Evolutionary conservation across 2,888 invertebrate genomes (phyloP).

Genomic region (Hirtodrosophila cameraria): DNA sequence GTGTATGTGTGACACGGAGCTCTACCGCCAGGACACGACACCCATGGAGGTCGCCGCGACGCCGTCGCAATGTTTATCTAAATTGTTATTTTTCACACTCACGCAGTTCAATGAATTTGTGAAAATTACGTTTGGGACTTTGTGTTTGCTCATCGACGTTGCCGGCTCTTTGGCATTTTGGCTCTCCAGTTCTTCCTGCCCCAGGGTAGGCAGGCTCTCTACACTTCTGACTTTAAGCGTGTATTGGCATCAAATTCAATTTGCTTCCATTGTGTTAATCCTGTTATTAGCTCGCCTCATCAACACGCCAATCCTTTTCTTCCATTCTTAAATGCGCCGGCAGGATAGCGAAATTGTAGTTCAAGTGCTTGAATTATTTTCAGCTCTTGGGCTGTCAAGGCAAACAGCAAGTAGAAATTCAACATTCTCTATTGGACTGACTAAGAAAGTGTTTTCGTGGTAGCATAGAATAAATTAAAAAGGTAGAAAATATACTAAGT

Average conservation of each 20-base stretch:
- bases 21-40: conserved; percentile 41
- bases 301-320: conserved; percentile 50
- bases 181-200: conserved; percentile 28
- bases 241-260: conserved; percentile 79
- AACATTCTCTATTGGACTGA: neutral
- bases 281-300: conserved; percentile 72
- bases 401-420: conserved; percentile 7
- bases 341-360: conserved; percentile 16
- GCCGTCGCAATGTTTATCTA: conserved; percentile 83
- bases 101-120: conserved; percentile 84
- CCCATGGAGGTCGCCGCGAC: conserved; percentile 71
- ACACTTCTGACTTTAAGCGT: conserved; percentile 67
- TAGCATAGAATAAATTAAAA: conserved; percentile 8
- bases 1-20: conserved; percentile 22
- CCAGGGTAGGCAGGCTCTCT: neutral
- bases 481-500: no score
- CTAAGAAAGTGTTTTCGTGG: neutral
- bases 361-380: conserved; percentile 29
- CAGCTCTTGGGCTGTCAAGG: neutral
- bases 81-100: conserved; percentile 85
- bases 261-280: conserved; percentile 77
- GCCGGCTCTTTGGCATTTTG: conserved; percentile 1
- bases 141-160: conserved; percentile 66
- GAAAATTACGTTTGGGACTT: conserved; percentile 84
- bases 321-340: conserved; percentile 29